Evolutionary conservation across 2,797 vertebrate genomes (phyloP).

Genomic region (Sylvia borin): DNA sequence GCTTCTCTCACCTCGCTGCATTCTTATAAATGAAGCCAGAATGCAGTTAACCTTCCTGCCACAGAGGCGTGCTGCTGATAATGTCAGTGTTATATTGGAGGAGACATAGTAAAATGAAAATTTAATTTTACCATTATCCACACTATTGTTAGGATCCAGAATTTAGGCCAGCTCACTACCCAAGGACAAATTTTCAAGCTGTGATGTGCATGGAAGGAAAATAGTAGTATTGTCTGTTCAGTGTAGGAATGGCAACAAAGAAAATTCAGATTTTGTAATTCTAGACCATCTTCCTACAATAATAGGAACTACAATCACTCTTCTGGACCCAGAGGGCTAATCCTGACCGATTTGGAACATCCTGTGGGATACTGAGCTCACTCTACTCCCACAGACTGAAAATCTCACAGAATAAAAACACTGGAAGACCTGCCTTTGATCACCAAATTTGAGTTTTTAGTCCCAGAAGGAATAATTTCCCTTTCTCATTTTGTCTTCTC

Average conservation of each 20-base stretch:
- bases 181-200: background rate
- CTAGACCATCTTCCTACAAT: background rate
- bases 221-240: background rate
- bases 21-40: background rate
- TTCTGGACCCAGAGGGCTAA: background rate
- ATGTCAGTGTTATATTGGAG: background rate
- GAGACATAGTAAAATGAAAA: background rate
- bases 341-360: background rate
- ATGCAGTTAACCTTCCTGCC: background rate
- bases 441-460: background rate
- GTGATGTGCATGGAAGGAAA: background rate
- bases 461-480: background rate
- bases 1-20: background rate
- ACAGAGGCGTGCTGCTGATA: background rate
- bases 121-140: background rate
- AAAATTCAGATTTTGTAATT: background rate
- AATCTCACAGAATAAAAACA: background rate
- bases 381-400: background rate
- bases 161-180: background rate
- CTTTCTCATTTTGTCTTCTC: background rate
- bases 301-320: background rate
- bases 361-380: background rate
- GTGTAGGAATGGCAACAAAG: background rate
- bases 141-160: background rate
- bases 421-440: background rate